Conservation (phyloP, 2,888 invertebrate species). For the Andrena fulva region DNA sequence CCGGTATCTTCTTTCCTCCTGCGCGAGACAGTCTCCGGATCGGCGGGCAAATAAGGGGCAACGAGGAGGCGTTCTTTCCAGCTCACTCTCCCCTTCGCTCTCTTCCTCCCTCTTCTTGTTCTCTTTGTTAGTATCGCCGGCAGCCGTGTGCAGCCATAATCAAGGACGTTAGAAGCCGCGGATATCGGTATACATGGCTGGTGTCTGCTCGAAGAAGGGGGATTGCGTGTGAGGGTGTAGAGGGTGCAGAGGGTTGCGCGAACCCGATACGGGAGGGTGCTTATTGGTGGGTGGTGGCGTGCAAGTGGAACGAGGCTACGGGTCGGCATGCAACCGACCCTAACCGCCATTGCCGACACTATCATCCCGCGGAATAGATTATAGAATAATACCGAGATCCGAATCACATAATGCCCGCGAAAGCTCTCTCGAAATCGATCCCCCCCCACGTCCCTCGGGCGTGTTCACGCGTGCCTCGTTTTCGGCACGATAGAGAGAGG, state of each 20-base stretch:
- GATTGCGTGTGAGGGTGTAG: constrained; percentile 6
- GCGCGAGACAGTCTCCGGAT: constrained; percentile 70
- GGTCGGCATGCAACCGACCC: constrained; percentile 69
- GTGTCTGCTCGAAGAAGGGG: constrained; percentile 9
- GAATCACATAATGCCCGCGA: constrained; percentile 72
- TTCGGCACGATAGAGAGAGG: neutral
- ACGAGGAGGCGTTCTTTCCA: constrained; percentile 64
- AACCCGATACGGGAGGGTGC: constrained; percentile 44
- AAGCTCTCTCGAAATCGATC: constrained; percentile 58
- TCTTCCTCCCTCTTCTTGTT: neutral
- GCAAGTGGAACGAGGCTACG: constrained; percentile 62
- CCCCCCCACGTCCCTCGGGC: neutral
- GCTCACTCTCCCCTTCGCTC: neutral
- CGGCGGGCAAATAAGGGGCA: constrained; percentile 79
- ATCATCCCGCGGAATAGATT: constrained; percentile 76
- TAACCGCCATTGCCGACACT: constrained; percentile 74
- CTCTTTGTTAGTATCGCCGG: constrained; percentile 15
- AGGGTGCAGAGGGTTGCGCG: constrained; percentile 20
- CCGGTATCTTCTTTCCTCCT: constrained; percentile 31
- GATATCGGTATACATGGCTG: neutral
- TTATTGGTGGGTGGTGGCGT: constrained; percentile 66
- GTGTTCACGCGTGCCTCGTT: constrained; percentile 10
- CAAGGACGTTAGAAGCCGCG: constrained; percentile 45
- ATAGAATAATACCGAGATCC: constrained; percentile 77
- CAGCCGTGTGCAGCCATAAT: constrained; percentile 57